Base-by-base conservation (phyloP, 2,113 vertebrate genomes). In the Corythornis cristatus region DNA sequence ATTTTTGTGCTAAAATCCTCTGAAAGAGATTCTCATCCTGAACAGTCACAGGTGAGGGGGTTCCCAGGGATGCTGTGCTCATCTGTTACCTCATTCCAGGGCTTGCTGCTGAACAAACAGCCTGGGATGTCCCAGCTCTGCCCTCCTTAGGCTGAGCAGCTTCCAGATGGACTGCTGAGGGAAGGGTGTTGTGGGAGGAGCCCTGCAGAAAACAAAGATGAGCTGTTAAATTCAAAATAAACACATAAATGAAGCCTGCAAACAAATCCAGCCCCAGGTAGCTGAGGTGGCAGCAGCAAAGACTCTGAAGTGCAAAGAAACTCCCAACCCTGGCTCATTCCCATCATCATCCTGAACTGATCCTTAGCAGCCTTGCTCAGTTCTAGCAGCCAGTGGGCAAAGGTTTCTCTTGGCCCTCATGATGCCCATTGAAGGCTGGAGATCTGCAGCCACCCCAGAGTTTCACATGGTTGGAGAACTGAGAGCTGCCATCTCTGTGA, bases 281-380 rank as follows among this genome's bases (percentile, higher is more conserved):
- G 14, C 65, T 85, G 13, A 43, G 51, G 4, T 35, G 31, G 48
- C 3, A 42, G n/a, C 37, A 11, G 5, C 33, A 8, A 20, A 42
- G 54, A 9, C 31, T 50, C 37, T 37, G 37, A 37, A 37, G 37
- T 37, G 37, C 37, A 48, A 57, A 51, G 22, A 14, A 3, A 29
- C 28, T 10, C 20, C 14, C 17, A 43, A 54, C 7, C 26, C 21
- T 16, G 25, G 20, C 37, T 67, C 21, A 25, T 43, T 21, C 12
- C 6, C 11, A 1, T 2, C 23, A 68, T 4, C 19, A 2, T 1
- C 16, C n/a, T 14, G 10, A 72, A 8, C 2, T 0, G 5, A 8
- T 31, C 1, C 14, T 51, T 23, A 22, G 5, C 33, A 45, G 6
- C 12, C 71, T 42, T 21, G 15, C 25, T 51, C 50, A 17, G 8